A percentile compares a stretch with the other conserved stretches of the same genome.
These are phyloP conservation scores for Poeciliopsis turrubarensis DNA, from an alignment of 2,113 vertebrate species.

Conservation along the genomic window DNA sequence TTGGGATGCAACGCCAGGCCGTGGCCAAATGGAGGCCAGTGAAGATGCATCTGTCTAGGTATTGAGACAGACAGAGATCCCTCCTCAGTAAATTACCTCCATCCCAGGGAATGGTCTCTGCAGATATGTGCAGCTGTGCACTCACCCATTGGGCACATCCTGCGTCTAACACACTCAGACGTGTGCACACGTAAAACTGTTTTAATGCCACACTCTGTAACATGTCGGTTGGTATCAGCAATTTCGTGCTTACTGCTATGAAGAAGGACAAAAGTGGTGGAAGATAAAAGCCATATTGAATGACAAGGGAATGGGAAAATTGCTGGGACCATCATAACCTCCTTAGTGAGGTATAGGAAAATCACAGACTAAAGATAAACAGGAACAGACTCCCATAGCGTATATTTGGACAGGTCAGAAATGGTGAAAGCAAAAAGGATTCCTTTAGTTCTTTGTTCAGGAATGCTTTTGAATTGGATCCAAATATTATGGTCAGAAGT, in stretches of 20 bases:
- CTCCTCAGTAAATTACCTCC: conserved; percentile 65
- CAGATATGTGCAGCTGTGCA: conserved; percentile 44
- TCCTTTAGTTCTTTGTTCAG: background rate
- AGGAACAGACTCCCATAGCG: background rate
- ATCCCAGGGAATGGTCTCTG: conserved; percentile 51
- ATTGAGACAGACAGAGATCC: conserved; percentile 71
- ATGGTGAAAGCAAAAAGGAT: background rate
- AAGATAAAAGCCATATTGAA: conserved; percentile 62
- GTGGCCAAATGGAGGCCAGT: conserved; percentile 69
- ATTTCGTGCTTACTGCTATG: conserved; percentile 39
- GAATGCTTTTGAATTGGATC: conserved; percentile 5
- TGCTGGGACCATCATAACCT: conserved; percentile 15
- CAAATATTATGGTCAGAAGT: background rate
- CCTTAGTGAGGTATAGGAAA: conserved; percentile 30
- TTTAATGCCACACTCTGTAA: conserved; percentile 60
- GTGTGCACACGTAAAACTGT: conserved; percentile 30
- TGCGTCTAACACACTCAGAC: conserved; percentile 41
- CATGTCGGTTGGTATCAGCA: conserved; percentile 45
- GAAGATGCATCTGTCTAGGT: conserved; percentile 73
- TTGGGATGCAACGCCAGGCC: conserved; percentile 55
- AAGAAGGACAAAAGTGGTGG: conserved; percentile 46
- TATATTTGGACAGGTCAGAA: background rate
- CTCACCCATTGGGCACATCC: conserved; percentile 8
- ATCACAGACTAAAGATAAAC: conserved; percentile 30
- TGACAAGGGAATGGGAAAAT: conserved; percentile 49